Evolutionary conservation across 2,113 vertebrate species (phyloP).

Genomic region (Buteo buteo): DNA sequence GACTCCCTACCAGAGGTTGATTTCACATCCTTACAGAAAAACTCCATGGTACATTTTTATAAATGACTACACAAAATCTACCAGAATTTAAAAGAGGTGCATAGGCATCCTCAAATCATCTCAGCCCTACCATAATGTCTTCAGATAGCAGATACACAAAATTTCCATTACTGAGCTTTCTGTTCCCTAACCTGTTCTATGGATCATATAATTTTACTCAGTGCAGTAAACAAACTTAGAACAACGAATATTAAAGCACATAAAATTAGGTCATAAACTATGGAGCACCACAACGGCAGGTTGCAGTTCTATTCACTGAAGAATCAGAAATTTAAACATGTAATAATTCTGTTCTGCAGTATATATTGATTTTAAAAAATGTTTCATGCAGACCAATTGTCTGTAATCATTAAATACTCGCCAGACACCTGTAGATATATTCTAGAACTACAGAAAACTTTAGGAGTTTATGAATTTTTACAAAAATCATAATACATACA

Average conservation of each 20-base stretch:
- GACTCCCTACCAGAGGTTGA: background rate
- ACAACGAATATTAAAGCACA: slow-evolving; percentile 53
- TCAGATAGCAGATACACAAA: background rate
- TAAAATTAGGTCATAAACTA: slow-evolving; percentile 70
- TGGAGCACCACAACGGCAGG: background rate
- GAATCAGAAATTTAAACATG: slow-evolving; percentile 54
- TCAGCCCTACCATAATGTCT: background rate
- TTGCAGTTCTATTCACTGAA: slow-evolving; percentile 52
- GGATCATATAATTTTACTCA: slow-evolving; percentile 68
- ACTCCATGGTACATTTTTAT: background rate
- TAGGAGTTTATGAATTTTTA: background rate
- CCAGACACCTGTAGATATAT: background rate
- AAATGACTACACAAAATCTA: background rate
- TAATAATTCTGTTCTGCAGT: slow-evolving; percentile 31
- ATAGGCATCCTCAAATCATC: background rate
- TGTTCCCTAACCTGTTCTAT: slow-evolving; percentile 34
- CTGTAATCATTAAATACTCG: slow-evolving; percentile 39
- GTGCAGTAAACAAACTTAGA: slow-evolving; percentile 64
- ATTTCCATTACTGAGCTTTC: slow-evolving; percentile 7
- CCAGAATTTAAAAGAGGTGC: background rate
- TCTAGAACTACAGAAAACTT: slow-evolving; percentile 24
- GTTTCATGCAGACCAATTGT: background rate
- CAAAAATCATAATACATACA: background rate
- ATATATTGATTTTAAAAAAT: background rate
- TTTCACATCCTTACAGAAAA: background rate